phyloP scores from a whole-genome alignment of 2,888 invertebrate genomes.

The Oscheius onirici region DNA sequence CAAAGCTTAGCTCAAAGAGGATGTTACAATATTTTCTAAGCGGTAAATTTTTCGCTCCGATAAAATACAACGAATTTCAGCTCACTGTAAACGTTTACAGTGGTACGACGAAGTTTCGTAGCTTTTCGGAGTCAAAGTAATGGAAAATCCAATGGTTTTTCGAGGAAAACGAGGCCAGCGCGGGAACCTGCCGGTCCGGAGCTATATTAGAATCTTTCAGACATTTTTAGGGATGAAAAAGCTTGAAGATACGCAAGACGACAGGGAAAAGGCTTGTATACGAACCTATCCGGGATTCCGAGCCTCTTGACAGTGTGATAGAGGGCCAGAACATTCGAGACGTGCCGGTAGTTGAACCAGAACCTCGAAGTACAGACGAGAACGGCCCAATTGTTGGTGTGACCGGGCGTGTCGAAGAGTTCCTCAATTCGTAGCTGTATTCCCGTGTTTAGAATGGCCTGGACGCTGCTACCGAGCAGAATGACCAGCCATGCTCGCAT shows the following conservation, averaged over 20 bases:
- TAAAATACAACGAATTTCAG: too few relatives aligned
- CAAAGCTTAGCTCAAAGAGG: too few relatives aligned
- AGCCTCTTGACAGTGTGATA: conserved; percentile 96
- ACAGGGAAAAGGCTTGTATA: conserved; percentile 7
- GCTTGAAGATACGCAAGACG: neutral
- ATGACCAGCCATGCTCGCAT: neutral
- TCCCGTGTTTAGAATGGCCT: conserved; percentile 53
- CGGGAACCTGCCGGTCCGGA: too few relatives aligned
- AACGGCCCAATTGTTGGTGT: conserved; percentile 99
- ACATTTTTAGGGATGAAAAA: too few relatives aligned
- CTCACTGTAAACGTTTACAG: too few relatives aligned
- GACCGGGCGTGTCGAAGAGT: conserved; percentile 73
- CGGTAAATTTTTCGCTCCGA: too few relatives aligned
- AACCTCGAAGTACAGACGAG: conserved; percentile 86
- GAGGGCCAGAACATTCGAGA: conserved; percentile 96
- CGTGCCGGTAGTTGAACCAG: conserved; percentile 99
- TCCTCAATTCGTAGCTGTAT: conserved; percentile 58
- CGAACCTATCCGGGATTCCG: conserved; percentile 89
- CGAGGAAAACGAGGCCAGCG: too few relatives aligned
- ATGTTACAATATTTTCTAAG: too few relatives aligned
- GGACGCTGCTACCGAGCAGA: neutral
- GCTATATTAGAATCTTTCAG: too few relatives aligned
- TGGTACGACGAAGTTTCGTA: too few relatives aligned
- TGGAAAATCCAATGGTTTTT: too few relatives aligned
- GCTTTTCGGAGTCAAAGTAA: too few relatives aligned